phyloP scores from a whole-genome alignment of 2,888 invertebrate genomes.

The Penaeus monodon region DNA sequence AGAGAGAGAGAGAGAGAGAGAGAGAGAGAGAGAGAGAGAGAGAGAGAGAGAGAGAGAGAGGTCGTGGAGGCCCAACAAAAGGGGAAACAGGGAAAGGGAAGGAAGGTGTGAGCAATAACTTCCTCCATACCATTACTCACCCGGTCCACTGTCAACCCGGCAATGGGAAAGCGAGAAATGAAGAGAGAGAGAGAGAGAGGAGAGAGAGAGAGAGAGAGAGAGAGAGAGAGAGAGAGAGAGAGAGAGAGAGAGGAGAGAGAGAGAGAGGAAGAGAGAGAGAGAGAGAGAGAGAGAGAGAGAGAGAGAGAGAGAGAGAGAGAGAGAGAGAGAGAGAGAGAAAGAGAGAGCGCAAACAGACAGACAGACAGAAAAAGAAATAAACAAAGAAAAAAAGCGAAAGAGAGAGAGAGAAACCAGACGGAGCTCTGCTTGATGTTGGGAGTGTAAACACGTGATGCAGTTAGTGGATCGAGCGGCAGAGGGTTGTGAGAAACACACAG shows the following conservation, averaged over 20 bases:
- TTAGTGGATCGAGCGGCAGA: neutral
- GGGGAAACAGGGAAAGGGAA: too few species aligned
- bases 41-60: too few species aligned
- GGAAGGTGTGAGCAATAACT: too few species aligned
- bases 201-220: too few species aligned
- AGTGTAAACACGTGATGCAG: neutral
- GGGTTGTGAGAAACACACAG: neutral
- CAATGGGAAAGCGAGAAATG: too few species aligned
- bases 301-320: neutral
- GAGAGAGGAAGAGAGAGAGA: too few species aligned
- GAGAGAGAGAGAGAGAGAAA: neutral
- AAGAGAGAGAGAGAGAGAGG: too few species aligned
- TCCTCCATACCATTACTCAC: too few species aligned
- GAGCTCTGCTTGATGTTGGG: neutral
- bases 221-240: neutral
- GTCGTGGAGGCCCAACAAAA: too few species aligned
- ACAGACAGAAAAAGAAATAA: neutral
- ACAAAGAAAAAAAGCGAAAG: neutral
- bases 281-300: neutral
- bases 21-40: too few species aligned
- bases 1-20: too few species aligned
- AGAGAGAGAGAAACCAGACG: neutral
- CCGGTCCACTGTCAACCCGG: too few species aligned
- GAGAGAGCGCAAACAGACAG: neutral
- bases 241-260: neutral